Evolutionary conservation across 2,888 invertebrate genomes (phyloP), one percentile per base, ranked within the genome.

Genomic region (Margaritifera margaritifera): DNA sequence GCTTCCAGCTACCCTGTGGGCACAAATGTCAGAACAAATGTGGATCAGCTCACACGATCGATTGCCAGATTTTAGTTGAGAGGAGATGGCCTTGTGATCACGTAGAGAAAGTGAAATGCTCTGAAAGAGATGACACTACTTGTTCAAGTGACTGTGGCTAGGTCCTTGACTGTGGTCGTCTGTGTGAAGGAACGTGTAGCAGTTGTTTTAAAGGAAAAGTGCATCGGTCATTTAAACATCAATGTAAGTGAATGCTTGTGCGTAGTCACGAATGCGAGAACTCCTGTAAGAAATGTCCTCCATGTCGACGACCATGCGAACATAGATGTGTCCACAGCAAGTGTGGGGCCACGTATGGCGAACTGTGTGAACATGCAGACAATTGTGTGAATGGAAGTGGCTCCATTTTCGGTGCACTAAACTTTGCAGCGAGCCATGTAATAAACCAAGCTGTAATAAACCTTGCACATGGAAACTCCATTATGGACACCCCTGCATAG

Each of bases 171-270:
- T 87, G 87, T 79, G 83, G 72, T 6, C 85, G 86, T 69, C 87
- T 69, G 4, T 87, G 87, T 72, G 64, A 27, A 18, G 90, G 90
- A 22, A 85, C 82, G 6, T 91, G 91, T 78, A 86, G 92, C 4
- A 75, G 85, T 60, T 94, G 94, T 87, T 86, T 79, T 54, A 92
- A 92, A 84, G 93, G 93, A 53, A 91, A 93, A 20, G 87, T 94
- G 67, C 94, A 94, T 86, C 83, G 80, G 68, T 89, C 91, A 25
- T 94, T 94, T 87, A 74, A 80, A 53, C 90, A 92, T 78, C 87
- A 89, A 24, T 94, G 94, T 87, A 90, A 91, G 6, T 91, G 91
- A 66, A 80, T 85, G n/a, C 91, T 93, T 71, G 91, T 94, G 18
- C 87, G 87, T 70, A 86, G 86, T 27, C 87, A 87, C 63, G 57